phyloP scores from a whole-genome alignment of 2,888 invertebrate species.

The Volucella bombylans region DNA sequence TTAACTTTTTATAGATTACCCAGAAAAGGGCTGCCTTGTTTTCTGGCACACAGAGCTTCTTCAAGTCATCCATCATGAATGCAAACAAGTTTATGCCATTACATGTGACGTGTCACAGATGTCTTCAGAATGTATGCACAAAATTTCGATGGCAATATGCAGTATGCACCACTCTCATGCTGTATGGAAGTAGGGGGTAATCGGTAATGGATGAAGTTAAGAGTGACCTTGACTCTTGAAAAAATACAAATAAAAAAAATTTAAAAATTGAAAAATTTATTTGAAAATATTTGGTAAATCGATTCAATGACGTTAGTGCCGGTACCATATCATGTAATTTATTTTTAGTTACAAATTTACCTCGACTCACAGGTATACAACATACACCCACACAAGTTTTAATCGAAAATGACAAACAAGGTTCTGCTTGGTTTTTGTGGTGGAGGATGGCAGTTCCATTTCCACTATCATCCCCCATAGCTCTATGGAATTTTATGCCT shows the following conservation, averaged over 20 bases:
- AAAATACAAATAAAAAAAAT: not conserved
- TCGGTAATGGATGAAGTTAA: constrained; percentile 14
- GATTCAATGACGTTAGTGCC: constrained; percentile 1
- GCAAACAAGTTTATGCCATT: constrained; percentile 30
- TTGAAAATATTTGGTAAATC: constrained; percentile 22
- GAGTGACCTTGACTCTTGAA: constrained; percentile 21
- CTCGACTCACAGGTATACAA: not conserved
- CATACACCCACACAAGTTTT: constrained; percentile 39
- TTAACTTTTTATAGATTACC: constrained; percentile 13
- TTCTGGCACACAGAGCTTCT: not conserved
- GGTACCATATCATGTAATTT: constrained; percentile 1
- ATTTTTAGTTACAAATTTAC: not conserved
- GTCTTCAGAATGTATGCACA: constrained; percentile 36
- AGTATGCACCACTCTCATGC: not conserved
- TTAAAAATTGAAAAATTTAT: not conserved
- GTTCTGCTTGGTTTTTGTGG: constrained; percentile 10
- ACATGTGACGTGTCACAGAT: constrained; percentile 51
- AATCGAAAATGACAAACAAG: constrained; percentile 59
- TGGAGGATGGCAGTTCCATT: not conserved
- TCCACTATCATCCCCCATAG: not conserved
- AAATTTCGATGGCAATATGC: constrained; percentile 33
- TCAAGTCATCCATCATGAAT: constrained; percentile 19
- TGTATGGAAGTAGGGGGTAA: not conserved
- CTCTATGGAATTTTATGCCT: not conserved
- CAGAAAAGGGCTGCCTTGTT: not conserved